Evolutionary conservation across 1,140 invertebrate species (phyloP).

Genomic region (Pogonus chalceus): DNA sequence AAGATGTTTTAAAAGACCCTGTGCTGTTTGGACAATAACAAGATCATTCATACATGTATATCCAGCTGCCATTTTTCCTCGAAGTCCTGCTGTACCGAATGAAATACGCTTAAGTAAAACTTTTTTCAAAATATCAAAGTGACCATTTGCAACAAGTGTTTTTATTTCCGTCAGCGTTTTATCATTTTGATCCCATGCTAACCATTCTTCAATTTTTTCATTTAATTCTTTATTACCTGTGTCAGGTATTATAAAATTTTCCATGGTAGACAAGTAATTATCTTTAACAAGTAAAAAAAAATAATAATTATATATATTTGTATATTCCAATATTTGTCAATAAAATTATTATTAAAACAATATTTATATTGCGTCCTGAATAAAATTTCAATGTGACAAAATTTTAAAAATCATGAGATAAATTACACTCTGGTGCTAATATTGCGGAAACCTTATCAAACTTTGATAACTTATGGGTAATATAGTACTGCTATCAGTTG

Average conservation of each 20-base stretch:
- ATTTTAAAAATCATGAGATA: no score
- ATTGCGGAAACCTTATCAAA: neutral
- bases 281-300: no score
- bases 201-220: conserved; percentile 49
- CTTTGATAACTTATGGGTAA: neutral
- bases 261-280: conserved; percentile 4
- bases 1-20: conserved; percentile 81
- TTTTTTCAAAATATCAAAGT: conserved; percentile 42
- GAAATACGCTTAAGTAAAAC: conserved; percentile 49
- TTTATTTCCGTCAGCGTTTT: conserved; percentile 39
- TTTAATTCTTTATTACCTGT: conserved; percentile 39
- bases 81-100: conserved; percentile 77
- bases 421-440: no score
- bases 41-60: conserved; percentile 94
- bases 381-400: no score
- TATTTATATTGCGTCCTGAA: no score
- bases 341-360: no score
- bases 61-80: conserved; percentile 86
- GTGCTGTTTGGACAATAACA: conserved; percentile 91
- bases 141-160: conserved; percentile 37
- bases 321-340: no score
- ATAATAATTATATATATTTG: no score
- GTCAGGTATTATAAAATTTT: conserved; percentile 5
- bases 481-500: no score
- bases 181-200: conserved; percentile 47